Conservation (phyloP, 2,113 vertebrate species). For the Callopanchax toddi region DNA sequence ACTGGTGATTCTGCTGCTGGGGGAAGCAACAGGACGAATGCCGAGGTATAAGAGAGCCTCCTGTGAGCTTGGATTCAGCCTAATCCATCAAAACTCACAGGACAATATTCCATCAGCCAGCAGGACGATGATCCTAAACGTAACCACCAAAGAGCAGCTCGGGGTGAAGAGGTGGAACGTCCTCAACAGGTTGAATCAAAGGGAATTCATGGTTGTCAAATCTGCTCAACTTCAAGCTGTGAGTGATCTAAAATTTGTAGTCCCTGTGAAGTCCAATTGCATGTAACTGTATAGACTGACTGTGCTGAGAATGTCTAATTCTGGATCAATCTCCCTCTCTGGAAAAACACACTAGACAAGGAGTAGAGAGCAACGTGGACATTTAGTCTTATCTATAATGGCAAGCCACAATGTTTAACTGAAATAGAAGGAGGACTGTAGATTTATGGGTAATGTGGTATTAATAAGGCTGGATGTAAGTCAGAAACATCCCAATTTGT, state of each 20-base stretch:
- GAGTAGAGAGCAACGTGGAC: not conserved
- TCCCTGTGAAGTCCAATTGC: not conserved
- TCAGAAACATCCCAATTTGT: constrained; percentile 1
- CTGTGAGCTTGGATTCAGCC: not conserved
- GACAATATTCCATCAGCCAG: constrained; percentile 12
- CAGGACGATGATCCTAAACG: constrained; percentile 15
- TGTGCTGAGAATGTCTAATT: not conserved
- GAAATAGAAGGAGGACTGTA: not conserved
- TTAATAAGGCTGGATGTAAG: not conserved
- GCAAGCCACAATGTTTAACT: not conserved
- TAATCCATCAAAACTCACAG: constrained; percentile 17
- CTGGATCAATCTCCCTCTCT: not conserved
- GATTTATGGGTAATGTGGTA: not conserved
- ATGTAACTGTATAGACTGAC: not conserved
- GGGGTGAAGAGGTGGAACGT: not conserved
- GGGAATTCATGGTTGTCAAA: not conserved
- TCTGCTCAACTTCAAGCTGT: not conserved
- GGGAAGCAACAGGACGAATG: constrained; percentile 18
- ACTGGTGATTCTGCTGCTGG: constrained; percentile 17
- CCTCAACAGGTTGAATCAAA: constrained; percentile 4
- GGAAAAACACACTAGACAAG: not conserved
- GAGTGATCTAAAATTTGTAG: not conserved
- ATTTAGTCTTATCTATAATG: not conserved
- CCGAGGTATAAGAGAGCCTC: not conserved
- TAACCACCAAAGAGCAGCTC: not conserved